Percentiles rank a stretch among this genome's conserved stretches.
These are phyloP conservation scores for Bedellia somnulentella DNA, from an alignment of 2,888 invertebrate species.

Conservation along the genomic window DNA sequence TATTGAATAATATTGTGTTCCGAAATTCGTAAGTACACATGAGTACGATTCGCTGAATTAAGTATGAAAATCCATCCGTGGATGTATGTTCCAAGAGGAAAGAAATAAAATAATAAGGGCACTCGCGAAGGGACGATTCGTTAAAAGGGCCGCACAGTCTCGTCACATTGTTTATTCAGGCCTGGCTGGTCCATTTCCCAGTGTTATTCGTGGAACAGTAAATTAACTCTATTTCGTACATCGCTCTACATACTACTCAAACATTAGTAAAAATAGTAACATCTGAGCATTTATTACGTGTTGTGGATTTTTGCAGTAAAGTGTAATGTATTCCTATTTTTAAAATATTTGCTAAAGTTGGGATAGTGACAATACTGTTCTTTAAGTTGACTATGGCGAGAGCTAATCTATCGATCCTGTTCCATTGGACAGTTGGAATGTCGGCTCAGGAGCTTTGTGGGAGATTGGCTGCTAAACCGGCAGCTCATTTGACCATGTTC, in stretches of 20 bases:
- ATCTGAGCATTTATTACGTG: too few species aligned
- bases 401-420: conserved; percentile 8
- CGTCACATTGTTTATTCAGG: conserved; percentile 58
- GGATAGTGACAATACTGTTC: too few species aligned
- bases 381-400: too few species aligned
- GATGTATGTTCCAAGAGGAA: background rate
- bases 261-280: too few species aligned
- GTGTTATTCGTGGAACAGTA: background rate
- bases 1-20: too few species aligned
- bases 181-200: conserved; percentile 24
- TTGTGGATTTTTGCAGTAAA: too few species aligned
- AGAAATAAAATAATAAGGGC: conserved; percentile 6
- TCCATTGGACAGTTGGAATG: conserved; percentile 7
- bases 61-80: conserved; percentile 1
- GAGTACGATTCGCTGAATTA: too few species aligned
- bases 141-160: conserved; percentile 48
- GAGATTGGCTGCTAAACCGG: conserved; percentile 4
- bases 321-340: too few species aligned
- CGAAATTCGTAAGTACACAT: too few species aligned
- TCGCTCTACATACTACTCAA: too few species aligned
- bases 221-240: too few species aligned
- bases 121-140: conserved; percentile 32
- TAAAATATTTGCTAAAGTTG: too few species aligned
- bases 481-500: background rate
- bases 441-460: conserved; percentile 5